Percentiles rank a stretch among this genome's conserved stretches.
These are phyloP conservation scores for Macrostomum lignano DNA, from an alignment of 1,140 invertebrate species.

Conservation along the genomic window DNA sequence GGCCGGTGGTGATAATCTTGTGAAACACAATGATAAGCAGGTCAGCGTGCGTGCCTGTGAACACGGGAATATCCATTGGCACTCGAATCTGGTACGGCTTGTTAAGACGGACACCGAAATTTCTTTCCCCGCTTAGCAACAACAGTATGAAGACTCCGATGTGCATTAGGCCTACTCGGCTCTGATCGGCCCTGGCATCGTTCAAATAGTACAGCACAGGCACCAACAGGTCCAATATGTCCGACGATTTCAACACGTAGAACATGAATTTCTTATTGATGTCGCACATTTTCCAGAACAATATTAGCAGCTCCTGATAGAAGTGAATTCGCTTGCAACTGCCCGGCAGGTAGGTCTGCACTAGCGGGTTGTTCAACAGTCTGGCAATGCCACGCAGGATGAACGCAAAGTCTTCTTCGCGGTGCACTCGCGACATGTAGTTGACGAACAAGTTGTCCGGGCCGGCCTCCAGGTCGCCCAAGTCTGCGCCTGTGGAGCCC, in stretches of 20 bases:
- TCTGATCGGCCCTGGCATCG: conserved; percentile 85
- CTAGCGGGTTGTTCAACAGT: conserved; percentile 73
- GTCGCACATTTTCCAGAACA: conserved; percentile 99
- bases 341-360: conserved; percentile 87
- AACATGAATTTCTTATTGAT: conserved; percentile 99
- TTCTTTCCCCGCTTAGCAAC: conserved; percentile 76
- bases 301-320: conserved; percentile 80
- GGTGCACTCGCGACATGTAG: conserved; percentile 81
- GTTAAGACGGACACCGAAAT: conserved; percentile 91
- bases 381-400: conserved; percentile 73
- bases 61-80: conserved; percentile 93
- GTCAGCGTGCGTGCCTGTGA: conserved; percentile 88
- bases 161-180: conserved; percentile 90
- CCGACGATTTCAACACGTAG: conserved; percentile 87
- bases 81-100: conserved; percentile 86
- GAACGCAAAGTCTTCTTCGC: conserved; percentile 94
- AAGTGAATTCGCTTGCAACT: conserved; percentile 84
- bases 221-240: conserved; percentile 80
- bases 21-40: conserved; percentile 89
- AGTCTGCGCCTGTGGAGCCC: no score
- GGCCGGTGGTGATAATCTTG: conserved; percentile 94
- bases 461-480: conserved; percentile 15
- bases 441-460: conserved; percentile 88
- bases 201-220: conserved; percentile 90
- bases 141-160: conserved; percentile 97